Conservation (phyloP, 2,797 vertebrate species). For the Neomorphus geoffroyi region DNA sequence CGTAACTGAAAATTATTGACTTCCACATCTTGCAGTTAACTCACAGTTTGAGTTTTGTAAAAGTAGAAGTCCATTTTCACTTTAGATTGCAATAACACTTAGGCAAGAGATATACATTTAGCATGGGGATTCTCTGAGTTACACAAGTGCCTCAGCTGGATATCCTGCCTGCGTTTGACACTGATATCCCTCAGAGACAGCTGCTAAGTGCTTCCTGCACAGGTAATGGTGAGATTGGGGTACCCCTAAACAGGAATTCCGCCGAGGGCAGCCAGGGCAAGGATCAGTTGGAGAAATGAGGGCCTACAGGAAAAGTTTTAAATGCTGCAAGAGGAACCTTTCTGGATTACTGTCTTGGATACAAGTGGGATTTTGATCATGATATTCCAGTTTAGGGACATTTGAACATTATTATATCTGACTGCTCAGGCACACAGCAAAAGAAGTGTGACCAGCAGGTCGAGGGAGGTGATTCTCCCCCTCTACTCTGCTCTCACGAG, state of each 20-base stretch:
- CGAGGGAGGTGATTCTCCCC: too few species aligned
- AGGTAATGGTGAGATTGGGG: not conserved
- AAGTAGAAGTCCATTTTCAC: not conserved
- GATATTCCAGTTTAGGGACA: not conserved
- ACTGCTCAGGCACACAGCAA: not conserved
- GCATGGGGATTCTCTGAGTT: not conserved
- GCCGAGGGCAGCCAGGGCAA: not conserved
- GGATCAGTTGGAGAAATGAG: not conserved
- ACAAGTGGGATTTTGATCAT: not conserved
- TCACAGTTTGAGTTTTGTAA: not conserved
- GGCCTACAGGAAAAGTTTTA: not conserved
- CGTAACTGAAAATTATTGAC: not conserved
- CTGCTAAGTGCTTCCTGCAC: not conserved
- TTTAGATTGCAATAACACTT: not conserved
- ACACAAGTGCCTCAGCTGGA: not conserved
- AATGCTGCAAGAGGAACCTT: not conserved
- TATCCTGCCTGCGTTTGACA: not conserved
- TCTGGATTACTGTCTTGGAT: not conserved
- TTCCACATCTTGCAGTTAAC: not conserved
- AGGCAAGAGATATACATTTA: not conserved
- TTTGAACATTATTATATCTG: not conserved
- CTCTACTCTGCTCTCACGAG: too few species aligned
- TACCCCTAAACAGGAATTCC: not conserved
- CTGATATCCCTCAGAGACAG: not conserved
- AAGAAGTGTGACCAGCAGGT: too few species aligned